Evolutionary conservation across 1,140 invertebrate genomes (phyloP), one percentile per base, ranked within the genome.

Genomic region (Chrysoperla carnea): DNA sequence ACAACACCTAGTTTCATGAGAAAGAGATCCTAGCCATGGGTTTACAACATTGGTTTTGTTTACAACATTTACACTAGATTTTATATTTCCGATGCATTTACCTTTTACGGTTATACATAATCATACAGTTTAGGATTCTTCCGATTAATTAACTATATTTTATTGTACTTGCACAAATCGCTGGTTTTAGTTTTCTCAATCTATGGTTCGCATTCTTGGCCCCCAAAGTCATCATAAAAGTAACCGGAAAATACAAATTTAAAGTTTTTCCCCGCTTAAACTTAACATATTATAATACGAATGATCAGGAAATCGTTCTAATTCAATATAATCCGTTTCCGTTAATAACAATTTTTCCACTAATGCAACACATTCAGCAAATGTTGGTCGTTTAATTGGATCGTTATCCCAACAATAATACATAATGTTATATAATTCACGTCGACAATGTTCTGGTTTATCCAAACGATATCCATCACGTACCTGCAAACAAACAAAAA

Each of bases 391-490:
- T 31, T 80, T 70, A 9, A 73, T 71, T 1, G 83, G 72, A 54
- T 88, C 78, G 17, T 82, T 77, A 44, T 86, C 82, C 88, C 88
- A 92, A 54, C 87, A 91, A 54, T 91, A 91, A 55, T 84, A 90
- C 86, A 91, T 91, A 36, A 91, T 87, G 51, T 91, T 91, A 60
- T 90, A 92, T 1, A 92, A 68, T 53, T 92, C 86, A 2, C 85
- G 66, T 33, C 83, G 72, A 56, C 87, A 91, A 50, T 91, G 87
- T 49, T 89, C 84, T 1, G 87, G 86, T 51, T 89, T 87, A 47
- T 90, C 87, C 8, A 91, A 58, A 12, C 86, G 70, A 54, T 84
- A 81, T 1, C 86, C 87, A 50, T 87, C 84, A 36, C 81, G 68
- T 1, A 87, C 81, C 76, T 81, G 53, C 14, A 56, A 57, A 37